Base-by-base conservation (phyloP, 2,797 vertebrate genomes). In the Odontamblyopus lacepedii region DNA sequence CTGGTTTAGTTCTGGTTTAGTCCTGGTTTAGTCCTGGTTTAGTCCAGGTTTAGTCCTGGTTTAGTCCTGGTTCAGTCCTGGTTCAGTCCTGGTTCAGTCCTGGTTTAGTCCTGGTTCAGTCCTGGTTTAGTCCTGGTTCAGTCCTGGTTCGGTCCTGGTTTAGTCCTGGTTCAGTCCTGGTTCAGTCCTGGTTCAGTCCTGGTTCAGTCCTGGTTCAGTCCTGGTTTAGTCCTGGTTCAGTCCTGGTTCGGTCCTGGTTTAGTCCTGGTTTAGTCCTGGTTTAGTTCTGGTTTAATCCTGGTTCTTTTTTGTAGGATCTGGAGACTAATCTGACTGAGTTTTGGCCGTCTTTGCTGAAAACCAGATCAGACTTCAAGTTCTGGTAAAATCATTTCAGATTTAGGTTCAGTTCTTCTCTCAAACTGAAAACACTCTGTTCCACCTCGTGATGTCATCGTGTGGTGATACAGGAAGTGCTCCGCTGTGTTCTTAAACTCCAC, bases 341-440 rank as follows among this genome's bases (percentile, higher is more conserved):
- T 9, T 95, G 94, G 94, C 94, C 94, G 0, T 91, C 92, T 0
- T 60, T 94, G 0, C 38, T 93, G 68, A 88, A 77, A 11, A 72
- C 48, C 13, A 80, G 53, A 16, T 27, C 80, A 72, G 78, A 72
- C 78, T 94, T 94, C 67, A 18, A 63, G 12, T 95, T 95, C 87
- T 95, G 94, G 94, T 94, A 84, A 12, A 5, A 30, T 2, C 7
- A 4, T 32, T 5, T 32, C 30, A 32, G 30, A 32, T 32, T 32
- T 32, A 32, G 4, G 3, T 0, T 5, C 4, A 32, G 30, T 32
- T 32, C 30, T 32, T 32, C 30, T 32, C 30, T 32, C 30, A 32
- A 5, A 32, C 30, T 32, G 30, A 32, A 32, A 32, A 32, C 30
- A 5, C 30, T 32, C 30, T 32, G 30, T 32, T 32, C 30, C 30